Evolutionary conservation across 2,888 invertebrate species (phyloP), one percentile per base, ranked within the genome.

Genomic region (Iphiclides podalirius): DNA sequence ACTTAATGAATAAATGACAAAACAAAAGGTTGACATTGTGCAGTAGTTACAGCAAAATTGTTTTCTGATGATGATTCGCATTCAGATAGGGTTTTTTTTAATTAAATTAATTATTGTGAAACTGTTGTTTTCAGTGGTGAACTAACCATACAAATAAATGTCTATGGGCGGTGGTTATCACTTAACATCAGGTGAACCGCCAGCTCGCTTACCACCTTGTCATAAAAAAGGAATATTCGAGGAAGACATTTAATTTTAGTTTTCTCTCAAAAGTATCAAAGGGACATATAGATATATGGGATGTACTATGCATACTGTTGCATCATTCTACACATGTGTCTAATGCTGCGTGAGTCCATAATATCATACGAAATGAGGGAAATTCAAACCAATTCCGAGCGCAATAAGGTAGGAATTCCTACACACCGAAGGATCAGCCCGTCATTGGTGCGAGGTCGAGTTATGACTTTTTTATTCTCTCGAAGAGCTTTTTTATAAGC

Each of bases 401-500:
- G 2, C 0, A 3, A 4, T 63, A 68, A 55, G 60, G 72, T 69
- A 52, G 57, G 63, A 55, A 59, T 66, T 70, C 51, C 58, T 58
- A 57, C 66, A 61, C 48, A 34, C 49, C 44, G 16, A 15, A 35
- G 38, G 45, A 41, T 48, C 49, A 52, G 58, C 53, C 60, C 60
- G 61, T 70, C 62, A 83, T 82, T 82, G 81, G 84, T 70, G 67
- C 55, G 26, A 26, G 59, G 64, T 57, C 48, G 69, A 73, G 72
- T 67, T 76, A 72, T 64, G 64, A 59, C 71, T 75, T 83, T 79
- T 81, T 83, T 70, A 39, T 44, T 50, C 49, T 44, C 63, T 66
- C 63, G 63, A 26, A 26, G 26, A 59, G 63, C 61, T 72, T 84
- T 84, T 85, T 85, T 85, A 80, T 82, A 80, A 72, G 72, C 70